Conservation (phyloP, 2,113 vertebrate species). For the Chloropsis cyanopogon region DNA sequence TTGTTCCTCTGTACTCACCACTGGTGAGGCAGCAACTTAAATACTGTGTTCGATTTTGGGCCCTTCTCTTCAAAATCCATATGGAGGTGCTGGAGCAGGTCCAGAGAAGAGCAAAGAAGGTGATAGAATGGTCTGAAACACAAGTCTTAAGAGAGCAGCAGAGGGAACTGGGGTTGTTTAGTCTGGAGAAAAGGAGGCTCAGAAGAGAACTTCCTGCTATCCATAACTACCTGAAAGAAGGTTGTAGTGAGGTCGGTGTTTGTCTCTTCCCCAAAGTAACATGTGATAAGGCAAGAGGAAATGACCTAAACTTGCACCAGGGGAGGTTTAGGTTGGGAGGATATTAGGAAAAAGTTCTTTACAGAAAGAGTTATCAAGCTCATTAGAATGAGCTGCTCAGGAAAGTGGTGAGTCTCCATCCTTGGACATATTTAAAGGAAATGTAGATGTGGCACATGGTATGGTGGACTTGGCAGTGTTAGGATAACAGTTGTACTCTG, state of each 20-base stretch:
- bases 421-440: neutral
- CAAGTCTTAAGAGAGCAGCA: neutral
- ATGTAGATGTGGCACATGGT: too few species aligned
- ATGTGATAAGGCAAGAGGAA: neutral
- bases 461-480: neutral
- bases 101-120: neutral
- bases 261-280: neutral
- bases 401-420: neutral
- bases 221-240: neutral
- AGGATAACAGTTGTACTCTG: neutral
- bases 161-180: neutral
- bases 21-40: neutral
- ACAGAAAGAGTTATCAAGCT: neutral
- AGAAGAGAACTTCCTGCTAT: neutral
- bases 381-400: neutral
- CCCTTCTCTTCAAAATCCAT: neutral
- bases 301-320: neutral
- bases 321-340: neutral
- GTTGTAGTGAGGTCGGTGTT: neutral
- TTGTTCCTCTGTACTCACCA: fast-evolving
- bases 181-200: neutral
- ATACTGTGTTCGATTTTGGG: neutral
- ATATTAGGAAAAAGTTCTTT: neutral
- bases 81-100: neutral
- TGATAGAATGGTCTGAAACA: neutral